phyloP scores from a whole-genome alignment of 2,888 invertebrate genomes.

The Sarcophaga caerulescens region DNA sequence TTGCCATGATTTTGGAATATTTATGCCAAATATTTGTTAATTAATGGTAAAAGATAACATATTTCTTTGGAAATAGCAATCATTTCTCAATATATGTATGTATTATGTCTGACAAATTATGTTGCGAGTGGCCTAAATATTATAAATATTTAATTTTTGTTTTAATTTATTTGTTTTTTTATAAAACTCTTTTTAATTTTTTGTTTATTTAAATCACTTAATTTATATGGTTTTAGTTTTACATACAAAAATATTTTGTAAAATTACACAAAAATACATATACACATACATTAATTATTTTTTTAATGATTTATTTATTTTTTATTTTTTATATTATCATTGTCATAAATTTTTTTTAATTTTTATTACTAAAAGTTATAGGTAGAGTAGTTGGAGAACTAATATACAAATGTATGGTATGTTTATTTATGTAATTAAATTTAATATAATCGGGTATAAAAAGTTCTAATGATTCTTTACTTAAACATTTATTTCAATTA shows the following conservation, averaged over 20 bases:
- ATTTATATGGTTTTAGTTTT: slow-evolving; percentile 27
- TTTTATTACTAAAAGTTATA: neutral
- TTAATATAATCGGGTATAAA: slow-evolving; percentile 33
- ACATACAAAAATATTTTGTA: slow-evolving; percentile 60
- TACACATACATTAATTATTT: slow-evolving; percentile 47
- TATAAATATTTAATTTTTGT: neutral
- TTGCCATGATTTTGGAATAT: too few species aligned
- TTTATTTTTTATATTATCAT: neutral
- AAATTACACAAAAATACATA: slow-evolving; percentile 61
- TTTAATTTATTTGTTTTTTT: neutral
- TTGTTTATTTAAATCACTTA: slow-evolving; percentile 1
- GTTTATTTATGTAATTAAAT: slow-evolving; percentile 3
- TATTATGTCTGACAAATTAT: neutral
- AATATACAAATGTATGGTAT: slow-evolving; percentile 12
- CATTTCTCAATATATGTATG: too few species aligned
- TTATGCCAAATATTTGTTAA: too few species aligned
- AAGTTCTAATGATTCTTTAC: slow-evolving; percentile 36
- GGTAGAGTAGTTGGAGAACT: neutral
- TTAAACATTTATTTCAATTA: neutral
- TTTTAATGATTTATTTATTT: slow-evolving; percentile 12
- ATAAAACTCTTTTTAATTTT: neutral
- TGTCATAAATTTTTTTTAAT: neutral
- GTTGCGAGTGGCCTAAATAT: neutral
- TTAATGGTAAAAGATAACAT: too few species aligned
- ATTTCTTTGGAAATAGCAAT: too few species aligned